These are phyloP conservation scores for Bimastos eiseni DNA, from an alignment of 2,888 invertebrate species.

Conservation along the genomic window DNA sequence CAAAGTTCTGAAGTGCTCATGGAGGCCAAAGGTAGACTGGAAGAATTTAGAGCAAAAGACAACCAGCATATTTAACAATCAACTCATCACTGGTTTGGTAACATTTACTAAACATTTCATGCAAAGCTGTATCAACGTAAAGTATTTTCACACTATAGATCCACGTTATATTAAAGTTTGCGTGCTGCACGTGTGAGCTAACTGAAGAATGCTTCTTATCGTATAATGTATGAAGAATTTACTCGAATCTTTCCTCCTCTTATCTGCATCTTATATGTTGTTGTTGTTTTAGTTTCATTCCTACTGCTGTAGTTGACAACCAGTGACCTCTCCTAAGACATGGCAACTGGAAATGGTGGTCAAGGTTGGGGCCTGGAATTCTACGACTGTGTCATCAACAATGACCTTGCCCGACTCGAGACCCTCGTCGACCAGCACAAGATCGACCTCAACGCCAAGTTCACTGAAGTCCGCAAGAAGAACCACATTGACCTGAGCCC, in stretches of 20 bases:
- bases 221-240: background rate
- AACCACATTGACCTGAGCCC: conserved; percentile 61
- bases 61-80: too few relatives aligned
- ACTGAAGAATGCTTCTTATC: background rate
- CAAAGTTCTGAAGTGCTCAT: too few relatives aligned
- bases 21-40: too few relatives aligned
- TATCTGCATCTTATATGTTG: background rate
- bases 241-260: background rate
- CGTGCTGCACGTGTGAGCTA: background rate
- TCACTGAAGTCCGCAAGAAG: conserved; percentile 59
- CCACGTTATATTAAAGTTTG: too few relatives aligned
- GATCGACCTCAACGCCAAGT: conserved; percentile 60
- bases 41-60: too few relatives aligned
- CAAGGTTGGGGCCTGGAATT: conserved; percentile 55
- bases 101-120: background rate
- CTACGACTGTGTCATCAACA: conserved; percentile 62
- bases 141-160: background rate
- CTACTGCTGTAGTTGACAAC: background rate
- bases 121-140: background rate
- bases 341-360: conserved; percentile 33
- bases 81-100: background rate
- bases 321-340: background rate
- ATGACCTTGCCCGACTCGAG: conserved; percentile 57
- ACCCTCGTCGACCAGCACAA: conserved; percentile 59
- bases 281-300: background rate